phyloP scores from a whole-genome alignment of 2,888 invertebrate species.

The Eugnorisma glareosa region DNA sequence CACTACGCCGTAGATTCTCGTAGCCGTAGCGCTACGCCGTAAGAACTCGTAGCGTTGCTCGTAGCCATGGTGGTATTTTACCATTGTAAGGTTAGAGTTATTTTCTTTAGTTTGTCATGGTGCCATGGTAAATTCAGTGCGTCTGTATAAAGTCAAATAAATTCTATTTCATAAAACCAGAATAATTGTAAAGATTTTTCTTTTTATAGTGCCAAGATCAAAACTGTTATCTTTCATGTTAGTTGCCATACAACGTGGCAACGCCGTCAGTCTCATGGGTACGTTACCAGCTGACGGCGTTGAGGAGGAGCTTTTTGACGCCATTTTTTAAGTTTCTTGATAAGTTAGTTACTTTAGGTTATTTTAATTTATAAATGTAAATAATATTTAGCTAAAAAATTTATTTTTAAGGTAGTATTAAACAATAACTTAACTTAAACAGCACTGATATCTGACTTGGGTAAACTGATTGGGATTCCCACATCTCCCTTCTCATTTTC shows the following conservation, averaged over 20 bases:
- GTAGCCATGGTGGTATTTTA: slow-evolving; percentile 33
- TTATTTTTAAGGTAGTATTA: too few relatives aligned
- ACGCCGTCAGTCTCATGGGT: too few relatives aligned
- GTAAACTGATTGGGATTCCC: slow-evolving; percentile 5
- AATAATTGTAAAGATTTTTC: background rate
- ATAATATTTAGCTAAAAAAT: too few relatives aligned
- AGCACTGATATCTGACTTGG: background rate
- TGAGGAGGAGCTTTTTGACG: too few relatives aligned
- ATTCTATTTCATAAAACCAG: background rate
- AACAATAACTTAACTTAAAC: background rate
- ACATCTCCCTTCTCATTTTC: background rate
- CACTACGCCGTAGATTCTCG: slow-evolving; percentile 13
- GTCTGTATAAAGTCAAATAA: too few relatives aligned
- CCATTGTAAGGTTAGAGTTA: background rate
- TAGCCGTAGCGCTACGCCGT: slow-evolving; percentile 34
- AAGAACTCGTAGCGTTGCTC: slow-evolving; percentile 38
- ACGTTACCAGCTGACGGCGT: too few relatives aligned
- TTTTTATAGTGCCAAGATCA: background rate
- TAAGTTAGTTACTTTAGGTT: too few relatives aligned
- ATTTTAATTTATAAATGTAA: too few relatives aligned
- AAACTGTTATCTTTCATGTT: background rate
- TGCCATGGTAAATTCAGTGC: background rate
- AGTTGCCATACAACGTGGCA: too few relatives aligned
- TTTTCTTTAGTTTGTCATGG: slow-evolving; percentile 6
- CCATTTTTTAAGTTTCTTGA: too few relatives aligned